Conservation (phyloP, 2,888 invertebrate genomes). For the Drosophila kambysellisi region DNA sequence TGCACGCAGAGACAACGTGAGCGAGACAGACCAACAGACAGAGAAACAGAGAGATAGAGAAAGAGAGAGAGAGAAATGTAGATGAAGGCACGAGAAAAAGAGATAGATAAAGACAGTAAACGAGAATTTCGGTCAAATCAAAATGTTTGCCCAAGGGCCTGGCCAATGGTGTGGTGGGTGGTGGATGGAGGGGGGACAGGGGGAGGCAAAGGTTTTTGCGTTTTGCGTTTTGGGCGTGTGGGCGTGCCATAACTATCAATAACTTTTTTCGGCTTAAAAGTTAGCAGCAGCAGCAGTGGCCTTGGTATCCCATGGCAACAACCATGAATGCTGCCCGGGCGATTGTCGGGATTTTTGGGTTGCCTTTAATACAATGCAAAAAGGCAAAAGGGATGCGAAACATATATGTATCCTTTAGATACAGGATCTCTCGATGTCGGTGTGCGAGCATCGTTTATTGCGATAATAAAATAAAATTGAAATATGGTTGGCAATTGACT, state of each 20-base stretch:
- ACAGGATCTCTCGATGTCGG: conserved; percentile 10
- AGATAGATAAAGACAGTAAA: conserved; percentile 6
- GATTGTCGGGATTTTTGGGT: conserved; percentile 15
- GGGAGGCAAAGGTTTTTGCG: conserved; percentile 19
- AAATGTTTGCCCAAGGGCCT: conserved; percentile 54
- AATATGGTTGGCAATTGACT: conserved; percentile 78
- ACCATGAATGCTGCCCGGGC: conserved; percentile 38
- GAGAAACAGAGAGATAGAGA: background rate
- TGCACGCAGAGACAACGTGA: conserved; percentile 49
- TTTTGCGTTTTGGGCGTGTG: conserved; percentile 46
- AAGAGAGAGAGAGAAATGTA: conserved; percentile 1
- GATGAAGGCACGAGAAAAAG: background rate
- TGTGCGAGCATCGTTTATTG: conserved; percentile 41
- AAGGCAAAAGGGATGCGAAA: conserved; percentile 57
- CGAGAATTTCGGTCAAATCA: conserved; percentile 63
- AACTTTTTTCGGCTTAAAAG: conserved; percentile 55
- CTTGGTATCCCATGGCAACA: conserved; percentile 8
- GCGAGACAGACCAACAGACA: background rate
- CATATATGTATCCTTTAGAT: conserved; percentile 47
- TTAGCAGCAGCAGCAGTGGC: conserved; percentile 28
- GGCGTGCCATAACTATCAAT: conserved; percentile 75
- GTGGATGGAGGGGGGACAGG: background rate
- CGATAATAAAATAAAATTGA: conserved; percentile 80
- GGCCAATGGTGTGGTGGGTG: background rate
- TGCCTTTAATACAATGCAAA: conserved; percentile 58